Evolutionary conservation across 1,140 invertebrate genomes (phyloP), one percentile per base, ranked within the genome.

Genomic region (Aphaenogaster floridana): DNA sequence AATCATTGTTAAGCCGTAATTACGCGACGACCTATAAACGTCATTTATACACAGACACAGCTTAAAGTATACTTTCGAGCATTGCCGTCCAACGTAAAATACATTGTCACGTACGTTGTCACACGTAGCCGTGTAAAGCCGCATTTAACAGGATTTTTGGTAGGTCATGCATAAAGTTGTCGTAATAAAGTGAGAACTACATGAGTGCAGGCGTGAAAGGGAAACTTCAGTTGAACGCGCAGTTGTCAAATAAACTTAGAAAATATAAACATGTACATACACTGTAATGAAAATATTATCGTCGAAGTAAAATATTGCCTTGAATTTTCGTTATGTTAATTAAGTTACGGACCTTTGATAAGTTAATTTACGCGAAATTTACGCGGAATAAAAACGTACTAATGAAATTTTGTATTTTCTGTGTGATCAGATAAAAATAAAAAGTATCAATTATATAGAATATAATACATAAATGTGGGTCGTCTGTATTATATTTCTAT

Each of bases 1-100:
- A 84, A 84, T 84, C 80, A 74, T 84, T 48, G 54, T 76, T 84
- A 84, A 84, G 54, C 54, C 69, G 80, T 84, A 84, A 84, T 84
- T 84, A 84, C n/a, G 69, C 52, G 69, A 72, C 69, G 80, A 84
- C 80, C 80, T 84, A 84, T 74, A 84, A 84, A 84, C 13, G 80
- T 74, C 80, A 61, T 39, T 84, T 84, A 74, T 84, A 74, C 15
- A 54, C 36, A 28, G 39, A 15, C 66, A 28, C 34, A 50, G 69
- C 57, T 59, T 74, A 74, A 76, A 50, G 42, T 63, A 84, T 48
- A 74, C 54, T 74, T 39, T 39, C 39, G 68, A 39, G n/a, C 80
- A 74, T 15, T 21, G 68, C 15, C 52, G 36, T 57, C 63, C 48
- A 69, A 54, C 9, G 80, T 45, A 83, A 74, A 83, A 50, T 59